phyloP scores from a whole-genome alignment of 1,140 invertebrate genomes.

The Artemia franciscana region DNA sequence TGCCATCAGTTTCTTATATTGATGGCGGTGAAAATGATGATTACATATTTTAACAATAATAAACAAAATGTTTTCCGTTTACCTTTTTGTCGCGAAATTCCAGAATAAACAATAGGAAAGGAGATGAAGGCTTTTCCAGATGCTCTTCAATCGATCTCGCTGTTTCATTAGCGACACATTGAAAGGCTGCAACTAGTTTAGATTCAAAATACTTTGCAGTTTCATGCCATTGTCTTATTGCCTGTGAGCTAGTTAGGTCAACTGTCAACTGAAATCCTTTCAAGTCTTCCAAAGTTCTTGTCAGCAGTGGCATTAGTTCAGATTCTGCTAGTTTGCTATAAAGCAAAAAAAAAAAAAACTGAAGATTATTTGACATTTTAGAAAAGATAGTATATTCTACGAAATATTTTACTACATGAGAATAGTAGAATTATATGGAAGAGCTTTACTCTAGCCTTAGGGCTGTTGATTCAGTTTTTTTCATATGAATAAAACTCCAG shows the following conservation, averaged over 20 bases:
- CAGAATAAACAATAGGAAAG: not conserved
- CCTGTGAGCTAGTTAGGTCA: not conserved
- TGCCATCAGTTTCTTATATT: too few species aligned
- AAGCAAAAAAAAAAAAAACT: too few species aligned
- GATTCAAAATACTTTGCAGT: not conserved
- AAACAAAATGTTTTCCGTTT: not conserved
- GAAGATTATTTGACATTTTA: too few species aligned
- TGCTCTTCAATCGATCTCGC: not conserved
- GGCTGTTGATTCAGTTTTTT: too few species aligned
- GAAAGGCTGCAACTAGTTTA: not conserved
- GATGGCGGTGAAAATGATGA: too few species aligned
- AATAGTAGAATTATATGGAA: too few species aligned
- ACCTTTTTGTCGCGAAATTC: not conserved
- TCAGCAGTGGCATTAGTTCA: not conserved
- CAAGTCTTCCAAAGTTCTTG: not conserved
- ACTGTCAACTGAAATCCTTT: not conserved
- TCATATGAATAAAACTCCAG: too few species aligned
- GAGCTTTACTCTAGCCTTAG: too few species aligned
- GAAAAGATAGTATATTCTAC: too few species aligned
- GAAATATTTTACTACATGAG: too few species aligned
- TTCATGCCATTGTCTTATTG: not conserved
- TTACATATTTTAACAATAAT: too few species aligned
- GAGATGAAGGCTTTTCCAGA: not conserved
- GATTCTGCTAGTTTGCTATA: too few species aligned
- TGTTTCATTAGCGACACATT: not conserved